Evolutionary conservation across 2,797 vertebrate species (phyloP), one percentile per base, ranked within the genome.

Genomic region (Rousettus madagascariensis): DNA sequence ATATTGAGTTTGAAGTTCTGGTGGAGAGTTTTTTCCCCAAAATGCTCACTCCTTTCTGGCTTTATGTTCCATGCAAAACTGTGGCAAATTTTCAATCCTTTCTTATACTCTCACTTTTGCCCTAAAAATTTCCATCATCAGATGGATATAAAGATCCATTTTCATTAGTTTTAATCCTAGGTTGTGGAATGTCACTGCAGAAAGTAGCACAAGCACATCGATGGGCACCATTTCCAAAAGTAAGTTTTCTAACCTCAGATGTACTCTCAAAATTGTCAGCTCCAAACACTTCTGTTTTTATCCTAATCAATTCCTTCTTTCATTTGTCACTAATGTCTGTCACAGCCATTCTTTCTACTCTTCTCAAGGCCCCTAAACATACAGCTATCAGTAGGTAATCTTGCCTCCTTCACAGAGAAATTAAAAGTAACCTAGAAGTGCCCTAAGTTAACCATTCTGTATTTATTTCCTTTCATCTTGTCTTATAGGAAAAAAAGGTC

Each of bases 201-300:
- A 41, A 84, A 74, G 61, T 63, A 26, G 20, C 19, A 68, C 55
- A 33, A 92, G n/a, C 3, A 68, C 16, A 66, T 12, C 41, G 26
- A 61, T 61, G 8, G 19, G 9, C 55, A 36, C 19, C 30, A 41
- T 80, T 75, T 78, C 15, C 93, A 65, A 86, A 78, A 49, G 72
- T 86, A 94, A 82, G 10, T 20, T 86, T 90, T 90, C 17, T 19
- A 66, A 83, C 19, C 68, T 96, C 12, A 88, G 24, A 28, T 51
- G 17, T 59, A 69, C 15, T 65, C 55, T 90, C 53, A 88, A 51
- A 92, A 82, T 71, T 69, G 20, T 26, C 77, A 41, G 28, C 13
- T 38, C 15, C 17, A 17, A n/a, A 55, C 49, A 63, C 19, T 72
- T 78, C 71, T 63, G 30, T 11, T 82, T 75, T 94, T 79, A 69